Base-by-base conservation (phyloP, 2,888 invertebrate genomes). In the Diaphora mendica region DNA sequence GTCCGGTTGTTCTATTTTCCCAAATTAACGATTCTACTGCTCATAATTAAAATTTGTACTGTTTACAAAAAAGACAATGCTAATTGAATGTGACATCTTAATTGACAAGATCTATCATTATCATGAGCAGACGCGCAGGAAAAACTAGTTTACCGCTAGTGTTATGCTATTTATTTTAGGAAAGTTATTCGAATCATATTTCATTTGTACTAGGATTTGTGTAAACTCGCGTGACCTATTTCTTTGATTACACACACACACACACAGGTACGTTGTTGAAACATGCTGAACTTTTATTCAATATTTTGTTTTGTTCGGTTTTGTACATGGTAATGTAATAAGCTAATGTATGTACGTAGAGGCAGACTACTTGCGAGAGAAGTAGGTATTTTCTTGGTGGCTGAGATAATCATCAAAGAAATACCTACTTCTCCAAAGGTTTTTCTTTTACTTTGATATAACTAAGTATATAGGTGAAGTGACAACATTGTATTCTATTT, bases 241-340 rank as follows among this genome's bases (percentile, higher is more conserved):
- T 76, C 67, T 71, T 71, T 35, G 68, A 39, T 66, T 69, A 51
- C 35, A 62, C 62, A 44, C 26, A n/a, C 69, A 72, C 69, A 55
- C 59, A 48, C 35, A 20, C 68, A 42, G 62, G 62, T 23, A 72
- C 73, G 69, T 68, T 77, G 71, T 76, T 74, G 72, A 74, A 74
- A 68, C 33, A 23, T n/a, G 44, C 7, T 68, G 48, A 70, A 64
- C 59, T 82, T 72, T 76, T 76, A 59, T 75, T 76, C 68, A 30
- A 70, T 82, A 72, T 72, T 72, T 68, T 68, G 73, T 75, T 77
- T 80, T 79, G 77, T 79, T 82, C 72, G 71, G 67, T 72, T 73
- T 30, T 42, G 35, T 35, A 70, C 75, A 82, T 83, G 75, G 48
- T 82, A 82, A 85, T 83, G 79, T 84, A 82, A 82, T 84, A 85